These are phyloP conservation scores for Sceliomorpha sp. DNA, from an alignment of 2,888 invertebrate species.

Conservation along the genomic window DNA sequence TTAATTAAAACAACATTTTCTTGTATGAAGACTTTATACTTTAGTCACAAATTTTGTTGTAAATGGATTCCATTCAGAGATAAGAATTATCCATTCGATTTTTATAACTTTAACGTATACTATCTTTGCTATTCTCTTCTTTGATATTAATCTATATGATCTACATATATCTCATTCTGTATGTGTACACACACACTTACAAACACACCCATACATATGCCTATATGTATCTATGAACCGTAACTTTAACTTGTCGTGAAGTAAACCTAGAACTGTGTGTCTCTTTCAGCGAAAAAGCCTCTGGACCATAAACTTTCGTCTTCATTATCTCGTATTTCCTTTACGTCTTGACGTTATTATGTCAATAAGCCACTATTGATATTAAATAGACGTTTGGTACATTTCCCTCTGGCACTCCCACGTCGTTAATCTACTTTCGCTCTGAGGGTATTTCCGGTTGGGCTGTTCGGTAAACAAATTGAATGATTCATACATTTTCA, in stretches of 20 bases:
- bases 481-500: too few species aligned
- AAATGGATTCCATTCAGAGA: too few species aligned
- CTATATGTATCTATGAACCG: slow-evolving; percentile 4
- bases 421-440: too few species aligned
- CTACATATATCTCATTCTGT: slow-evolving; percentile 28
- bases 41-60: too few species aligned
- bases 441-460: not conserved
- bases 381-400: not conserved
- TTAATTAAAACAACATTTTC: too few species aligned
- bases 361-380: not conserved
- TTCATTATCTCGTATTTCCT: slow-evolving; percentile 9
- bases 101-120: too few species aligned
- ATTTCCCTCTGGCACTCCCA: not conserved
- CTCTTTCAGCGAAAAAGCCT: slow-evolving; percentile 16
- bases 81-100: too few species aligned
- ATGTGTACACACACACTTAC: slow-evolving; percentile 2
- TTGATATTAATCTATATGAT: slow-evolving; percentile 41
- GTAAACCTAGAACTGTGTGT: slow-evolving; percentile 11
- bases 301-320: not conserved
- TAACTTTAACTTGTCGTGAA: slow-evolving; percentile 38
- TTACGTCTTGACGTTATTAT: slow-evolving; percentile 1
- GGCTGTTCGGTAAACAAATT: too few species aligned
- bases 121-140: slow-evolving; percentile 34
- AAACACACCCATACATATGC: not conserved
- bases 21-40: too few species aligned